phyloP scores from a whole-genome alignment of 2,113 vertebrate species.

The Tretioscincus oriximinensis region DNA sequence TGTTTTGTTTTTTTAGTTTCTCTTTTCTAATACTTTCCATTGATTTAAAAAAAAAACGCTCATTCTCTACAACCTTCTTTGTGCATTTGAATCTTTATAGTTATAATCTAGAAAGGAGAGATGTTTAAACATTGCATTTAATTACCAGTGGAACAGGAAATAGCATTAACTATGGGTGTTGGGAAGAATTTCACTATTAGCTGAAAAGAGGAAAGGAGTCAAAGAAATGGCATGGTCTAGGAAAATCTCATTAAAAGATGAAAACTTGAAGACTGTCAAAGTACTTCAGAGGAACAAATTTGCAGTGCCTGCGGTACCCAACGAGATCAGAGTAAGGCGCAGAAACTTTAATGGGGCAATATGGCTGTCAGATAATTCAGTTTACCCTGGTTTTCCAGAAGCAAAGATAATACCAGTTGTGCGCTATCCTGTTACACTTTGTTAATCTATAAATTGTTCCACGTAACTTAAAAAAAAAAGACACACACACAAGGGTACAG shows the following conservation, averaged over 20 bases:
- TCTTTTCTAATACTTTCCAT: slow-evolving; percentile 18
- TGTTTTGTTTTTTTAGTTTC: neutral
- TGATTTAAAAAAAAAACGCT: slow-evolving; percentile 40
- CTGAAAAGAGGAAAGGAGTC: slow-evolving; percentile 13
- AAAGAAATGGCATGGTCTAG: slow-evolving; percentile 24
- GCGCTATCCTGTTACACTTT: neutral
- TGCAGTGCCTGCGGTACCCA: neutral
- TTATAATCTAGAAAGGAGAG: slow-evolving; percentile 50
- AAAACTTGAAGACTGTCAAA: slow-evolving; percentile 38
- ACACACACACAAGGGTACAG: neutral
- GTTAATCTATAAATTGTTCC: neutral
- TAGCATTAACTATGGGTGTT: neutral
- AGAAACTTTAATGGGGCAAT: neutral
- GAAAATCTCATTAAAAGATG: slow-evolving; percentile 32
- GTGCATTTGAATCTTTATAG: slow-evolving; percentile 44
- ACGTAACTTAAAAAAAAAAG: neutral
- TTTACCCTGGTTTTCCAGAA: neutral
- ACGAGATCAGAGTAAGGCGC: neutral
- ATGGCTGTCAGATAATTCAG: neutral
- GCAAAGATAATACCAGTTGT: neutral
- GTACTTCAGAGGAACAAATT: slow-evolving; percentile 23
- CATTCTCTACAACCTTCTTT: slow-evolving; percentile 55
- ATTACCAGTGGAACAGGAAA: slow-evolving; percentile 12
- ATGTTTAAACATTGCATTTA: slow-evolving; percentile 26
- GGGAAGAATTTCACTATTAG: neutral